Conservation (phyloP, 2,888 invertebrate genomes). For the Acrobasis suavella region DNA sequence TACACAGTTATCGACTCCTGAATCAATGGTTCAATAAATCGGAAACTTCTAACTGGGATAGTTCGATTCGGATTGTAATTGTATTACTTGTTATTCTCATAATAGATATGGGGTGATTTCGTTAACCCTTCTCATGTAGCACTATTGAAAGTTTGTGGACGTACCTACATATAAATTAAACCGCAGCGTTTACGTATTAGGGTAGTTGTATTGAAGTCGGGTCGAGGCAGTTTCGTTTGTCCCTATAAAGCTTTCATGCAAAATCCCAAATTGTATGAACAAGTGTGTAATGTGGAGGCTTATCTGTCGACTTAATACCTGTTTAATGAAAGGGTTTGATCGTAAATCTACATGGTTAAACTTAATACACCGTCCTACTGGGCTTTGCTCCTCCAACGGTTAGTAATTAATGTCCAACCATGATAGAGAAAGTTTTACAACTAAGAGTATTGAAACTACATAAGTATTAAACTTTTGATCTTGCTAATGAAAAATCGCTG, state of each 20-base stretch:
- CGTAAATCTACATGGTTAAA: conserved; percentile 79
- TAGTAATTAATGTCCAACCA: conserved; percentile 78
- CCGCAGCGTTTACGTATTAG: conserved; percentile 61
- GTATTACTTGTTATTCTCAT: conserved; percentile 25
- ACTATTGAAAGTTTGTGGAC: conserved; percentile 48
- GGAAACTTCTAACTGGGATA: conserved; percentile 9
- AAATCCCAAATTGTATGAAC: conserved; percentile 71
- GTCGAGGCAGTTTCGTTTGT: conserved; percentile 62
- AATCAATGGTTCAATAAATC: conserved; percentile 14
- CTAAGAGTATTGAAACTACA: conserved; percentile 73
- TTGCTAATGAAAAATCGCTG: too few relatives aligned
- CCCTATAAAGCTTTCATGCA: conserved; percentile 64
- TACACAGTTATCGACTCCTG: not conserved
- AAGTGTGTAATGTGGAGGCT: conserved; percentile 71
- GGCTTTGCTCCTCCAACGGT: conserved; percentile 60
- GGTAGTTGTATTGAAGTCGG: conserved; percentile 59
- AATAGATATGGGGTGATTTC: conserved; percentile 29
- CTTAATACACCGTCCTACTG: conserved; percentile 71
- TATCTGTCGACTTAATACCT: conserved; percentile 80
- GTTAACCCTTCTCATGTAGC: conserved; percentile 38
- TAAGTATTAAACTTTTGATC: too few relatives aligned
- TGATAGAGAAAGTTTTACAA: conserved; percentile 75
- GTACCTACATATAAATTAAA: conserved; percentile 56
- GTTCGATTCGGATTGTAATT: conserved; percentile 22
- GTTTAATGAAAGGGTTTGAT: conserved; percentile 81